Base-by-base conservation (phyloP, 2,797 vertebrate genomes). In the Poecilia picta region DNA sequence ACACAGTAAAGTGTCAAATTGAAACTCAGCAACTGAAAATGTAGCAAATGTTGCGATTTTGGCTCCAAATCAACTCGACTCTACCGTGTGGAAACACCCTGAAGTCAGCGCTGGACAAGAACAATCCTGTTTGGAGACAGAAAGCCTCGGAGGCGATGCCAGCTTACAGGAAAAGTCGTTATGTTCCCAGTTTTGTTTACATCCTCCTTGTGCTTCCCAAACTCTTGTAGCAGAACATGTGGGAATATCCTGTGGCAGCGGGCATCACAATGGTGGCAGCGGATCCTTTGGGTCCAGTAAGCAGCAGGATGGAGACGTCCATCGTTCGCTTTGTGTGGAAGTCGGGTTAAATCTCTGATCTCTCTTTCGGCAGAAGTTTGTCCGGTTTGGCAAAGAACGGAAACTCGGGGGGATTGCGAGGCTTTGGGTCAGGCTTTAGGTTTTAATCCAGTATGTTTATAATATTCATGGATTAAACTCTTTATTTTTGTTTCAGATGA, bases 401-500 rank as follows among this genome's bases (percentile, higher is more conserved):
- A 45, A 71, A 71, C 66, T 41, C 39, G 1, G 0, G 64, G 23
- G 23, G 64, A 66, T 8, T 68, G 41, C 45, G 68, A 45, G 15
- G 25, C 39, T 43, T 41, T 66, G 18, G 20, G 64, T 41, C 18
- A 6, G 16, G 18, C 31, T 41, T 68, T 25, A 41, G 64, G 36
- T 25, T 68, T 68, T 45, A 71, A 71, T 43, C 23, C 33, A 13
- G 33, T 39, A 1, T 45, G 68, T n/a, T 43, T n/a, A 70, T n/a
- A 43, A 68, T 68, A 41, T 68, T 39, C 20, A 64, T 4, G 1
- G 75, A 36, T 64, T 78, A 20, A 33, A 12, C 28, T 73, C 25
- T 79, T 81, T 28, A 39, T 78, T 82, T 73, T 75, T 39, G 25
- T 18, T 80, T 71, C 8, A 72, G 73, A 73, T 66, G 11, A 80